Evolutionary conservation across 2,888 invertebrate genomes (phyloP).

Genomic region (Parthenolecanium corni): DNA sequence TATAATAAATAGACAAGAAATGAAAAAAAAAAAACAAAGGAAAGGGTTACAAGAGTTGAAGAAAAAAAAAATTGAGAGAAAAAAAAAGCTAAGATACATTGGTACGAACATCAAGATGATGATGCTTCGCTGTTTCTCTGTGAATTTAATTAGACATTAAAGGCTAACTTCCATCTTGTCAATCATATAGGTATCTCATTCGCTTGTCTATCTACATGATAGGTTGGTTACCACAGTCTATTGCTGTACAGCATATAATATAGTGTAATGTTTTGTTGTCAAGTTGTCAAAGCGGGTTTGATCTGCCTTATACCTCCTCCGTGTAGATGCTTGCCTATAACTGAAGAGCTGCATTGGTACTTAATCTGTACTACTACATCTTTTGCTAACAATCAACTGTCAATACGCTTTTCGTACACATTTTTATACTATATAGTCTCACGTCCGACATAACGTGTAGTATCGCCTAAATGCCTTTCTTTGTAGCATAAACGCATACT

Average conservation of each 20-base stretch:
- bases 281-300: slow-evolving; percentile 8
- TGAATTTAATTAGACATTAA: slow-evolving; percentile 27
- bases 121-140: background rate
- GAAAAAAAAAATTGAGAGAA: too few relatives aligned
- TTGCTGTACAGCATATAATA: background rate
- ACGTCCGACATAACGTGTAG: too few relatives aligned
- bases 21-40: too few relatives aligned
- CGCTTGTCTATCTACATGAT: too few relatives aligned
- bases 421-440: too few relatives aligned
- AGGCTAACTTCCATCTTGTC: slow-evolving; percentile 14
- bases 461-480: too few relatives aligned
- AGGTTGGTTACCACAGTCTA: too few relatives aligned
- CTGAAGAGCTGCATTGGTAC: too few relatives aligned
- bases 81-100: too few relatives aligned
- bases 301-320: background rate
- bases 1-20: background rate
- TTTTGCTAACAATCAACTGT: slow-evolving; percentile 23
- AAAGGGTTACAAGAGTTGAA: too few relatives aligned
- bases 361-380: slow-evolving; percentile 5
- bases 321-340: too few relatives aligned
- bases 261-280: slow-evolving; percentile 26
- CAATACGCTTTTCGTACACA: slow-evolving; percentile 6
- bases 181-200: slow-evolving; percentile 6
- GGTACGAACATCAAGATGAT: background rate
- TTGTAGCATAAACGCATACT: too few relatives aligned